Base-by-base conservation (phyloP, 2,113 vertebrate genomes). In the Phasianus colchicus region DNA sequence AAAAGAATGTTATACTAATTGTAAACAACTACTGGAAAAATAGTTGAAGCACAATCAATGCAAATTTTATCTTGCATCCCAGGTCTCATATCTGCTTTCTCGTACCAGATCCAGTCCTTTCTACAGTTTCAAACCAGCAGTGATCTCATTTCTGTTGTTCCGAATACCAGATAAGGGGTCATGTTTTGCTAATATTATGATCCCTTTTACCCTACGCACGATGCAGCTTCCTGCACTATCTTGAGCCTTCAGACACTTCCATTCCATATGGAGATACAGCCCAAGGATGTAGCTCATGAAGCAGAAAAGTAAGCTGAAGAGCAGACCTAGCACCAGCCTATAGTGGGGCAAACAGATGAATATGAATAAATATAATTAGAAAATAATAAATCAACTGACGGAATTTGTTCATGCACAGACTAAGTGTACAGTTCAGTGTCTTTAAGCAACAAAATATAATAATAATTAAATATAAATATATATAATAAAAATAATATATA, bases 81-180 rank as follows among this genome's bases (percentile, higher is more conserved):
- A 82, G 25, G 17, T 82, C 25, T 32, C 78, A 57, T 30, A 64
- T 76, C 54, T 90, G 11, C 7, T 90, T 85, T 91, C 80, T 38
- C 58, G 70, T 69, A 47, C 13, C 43, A 24, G 45, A n/a, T 4
- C 5, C 3, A 18, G 52, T 81, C 13, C 19, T 47, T 70, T 73
- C 60, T 38, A 66, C 50, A 74, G 87, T 84, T 86, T 81, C 65
- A 70, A 17, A 29, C 27, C 38, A 77, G 13, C 2, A 2, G 9
- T 42, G 20, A 38, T 61, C 32, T 82, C 40, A 48, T 58, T 48
- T 32, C 25, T 67, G 34, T 38, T 45, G 6, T 73, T 83, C 27
- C 48, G 30, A 21, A 83, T 9, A 80, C 9, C 24, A 86, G 24
- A 69, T 30, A 81, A 82, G 18, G 67, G 19, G 15, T 45, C 66